Percentiles rank a stretch among this genome's conserved stretches.
Evolutionary conservation across 2,888 invertebrate species (phyloP).

Genomic region (Protula sp.): DNA sequence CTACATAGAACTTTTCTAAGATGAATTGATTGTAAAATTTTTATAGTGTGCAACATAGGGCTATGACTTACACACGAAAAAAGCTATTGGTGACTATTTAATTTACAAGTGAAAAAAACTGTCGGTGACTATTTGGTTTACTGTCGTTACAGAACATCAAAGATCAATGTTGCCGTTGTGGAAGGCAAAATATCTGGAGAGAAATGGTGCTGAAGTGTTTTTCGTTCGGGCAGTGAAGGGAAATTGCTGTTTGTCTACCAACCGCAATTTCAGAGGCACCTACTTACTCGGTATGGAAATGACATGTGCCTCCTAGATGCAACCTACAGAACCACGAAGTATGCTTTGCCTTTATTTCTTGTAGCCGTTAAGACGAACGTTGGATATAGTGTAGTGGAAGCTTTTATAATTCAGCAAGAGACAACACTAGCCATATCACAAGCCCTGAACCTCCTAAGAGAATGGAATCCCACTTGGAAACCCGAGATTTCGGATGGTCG

Average conservation of each 20-base stretch:
- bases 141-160: too few species aligned
- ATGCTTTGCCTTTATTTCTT: slow-evolving; percentile 23
- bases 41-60: too few species aligned
- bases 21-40: too few species aligned
- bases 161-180: too few species aligned
- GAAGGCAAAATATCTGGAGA: too few species aligned
- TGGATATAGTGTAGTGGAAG: slow-evolving; percentile 16
- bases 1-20: too few species aligned
- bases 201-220: too few species aligned
- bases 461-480: slow-evolving; percentile 11
- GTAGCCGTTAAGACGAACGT: slow-evolving; percentile 19
- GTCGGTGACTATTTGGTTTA: too few species aligned
- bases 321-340: slow-evolving; percentile 21
- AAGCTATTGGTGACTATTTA: too few species aligned
- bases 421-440: slow-evolving; percentile 13
- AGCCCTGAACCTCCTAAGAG: slow-evolving; percentile 11
- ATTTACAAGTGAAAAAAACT: too few species aligned
- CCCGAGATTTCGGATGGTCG: slow-evolving; percentile 16
- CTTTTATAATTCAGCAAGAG: slow-evolving; percentile 17
- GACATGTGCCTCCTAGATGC: slow-evolving; percentile 22
- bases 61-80: too few species aligned
- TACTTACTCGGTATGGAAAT: slow-evolving; percentile 18
- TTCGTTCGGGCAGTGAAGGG: not conserved
- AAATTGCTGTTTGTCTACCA: slow-evolving; percentile 20
- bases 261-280: slow-evolving; percentile 10